phyloP scores from a whole-genome alignment of 2,797 vertebrate species.

The Hippoglossus hippoglossus region DNA sequence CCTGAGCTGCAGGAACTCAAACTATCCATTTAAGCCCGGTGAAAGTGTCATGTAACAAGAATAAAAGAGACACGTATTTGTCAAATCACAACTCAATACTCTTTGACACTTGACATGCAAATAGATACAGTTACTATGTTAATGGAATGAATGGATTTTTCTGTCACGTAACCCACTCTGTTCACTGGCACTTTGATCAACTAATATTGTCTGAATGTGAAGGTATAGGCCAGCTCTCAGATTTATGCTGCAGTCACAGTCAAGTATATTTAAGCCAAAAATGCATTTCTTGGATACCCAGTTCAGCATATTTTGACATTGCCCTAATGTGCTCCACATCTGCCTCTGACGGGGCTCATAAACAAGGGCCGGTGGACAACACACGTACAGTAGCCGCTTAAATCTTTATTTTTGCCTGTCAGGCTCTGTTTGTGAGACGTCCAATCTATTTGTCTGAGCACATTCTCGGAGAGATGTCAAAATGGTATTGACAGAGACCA shows the following conservation, averaged over 20 bases:
- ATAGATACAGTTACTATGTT: slow-evolving; percentile 76
- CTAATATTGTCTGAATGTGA: slow-evolving; percentile 53
- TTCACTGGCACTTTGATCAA: slow-evolving; percentile 76
- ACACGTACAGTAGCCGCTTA: slow-evolving; percentile 41
- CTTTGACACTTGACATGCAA: slow-evolving; percentile 76
- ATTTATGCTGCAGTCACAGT: slow-evolving; percentile 60
- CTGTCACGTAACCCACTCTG: slow-evolving; percentile 64
- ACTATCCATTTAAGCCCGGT: slow-evolving; percentile 16
- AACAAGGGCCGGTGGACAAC: slow-evolving; percentile 30
- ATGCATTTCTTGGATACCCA: slow-evolving; percentile 33
- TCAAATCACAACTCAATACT: slow-evolving; percentile 69
- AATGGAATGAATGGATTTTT: slow-evolving; percentile 79
- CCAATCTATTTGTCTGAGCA: slow-evolving; percentile 78
- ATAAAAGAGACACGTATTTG: slow-evolving; percentile 66
- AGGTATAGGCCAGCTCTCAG: slow-evolving; percentile 44
- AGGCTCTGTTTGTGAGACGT: slow-evolving; percentile 47
- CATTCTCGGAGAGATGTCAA: slow-evolving; percentile 74
- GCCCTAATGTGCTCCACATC: slow-evolving; percentile 41
- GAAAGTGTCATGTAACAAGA: slow-evolving; percentile 67
- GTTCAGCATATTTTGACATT: slow-evolving; percentile 34
- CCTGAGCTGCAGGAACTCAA: slow-evolving; percentile 8
- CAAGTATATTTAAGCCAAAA: slow-evolving; percentile 28
- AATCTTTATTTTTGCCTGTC: slow-evolving; percentile 63
- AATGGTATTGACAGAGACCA: slow-evolving; percentile 79
- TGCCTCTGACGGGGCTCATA: slow-evolving; percentile 43